Evolutionary conservation across 2,888 invertebrate species (phyloP).

Genomic region (Trachelus iudaicus): DNA sequence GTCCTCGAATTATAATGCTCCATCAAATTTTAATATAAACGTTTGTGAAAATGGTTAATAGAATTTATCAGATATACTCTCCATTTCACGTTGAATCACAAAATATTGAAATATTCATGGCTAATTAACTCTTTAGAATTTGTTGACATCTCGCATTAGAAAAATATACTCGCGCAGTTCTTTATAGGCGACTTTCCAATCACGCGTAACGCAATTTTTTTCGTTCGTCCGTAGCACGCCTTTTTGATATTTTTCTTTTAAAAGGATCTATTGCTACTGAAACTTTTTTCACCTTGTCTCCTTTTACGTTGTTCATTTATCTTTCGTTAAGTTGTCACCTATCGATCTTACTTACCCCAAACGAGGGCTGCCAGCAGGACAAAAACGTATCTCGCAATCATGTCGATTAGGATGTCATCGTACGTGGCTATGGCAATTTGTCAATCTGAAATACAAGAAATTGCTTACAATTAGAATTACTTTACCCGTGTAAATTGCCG

Average conservation of each 20-base stretch:
- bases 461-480: not conserved
- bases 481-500: not conserved
- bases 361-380: constrained; percentile 40
- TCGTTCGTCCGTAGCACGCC: not conserved
- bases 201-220: not conserved
- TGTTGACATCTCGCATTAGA: not conserved
- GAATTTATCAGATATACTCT: not conserved
- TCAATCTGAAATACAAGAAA: constrained; percentile 45
- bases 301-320: not conserved
- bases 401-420: constrained; percentile 54
- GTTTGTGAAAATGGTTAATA: not conserved
- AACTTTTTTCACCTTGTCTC: not conserved
- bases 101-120: not conserved
- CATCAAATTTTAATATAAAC: not conserved
- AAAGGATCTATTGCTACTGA: not conserved
- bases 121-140: not conserved
- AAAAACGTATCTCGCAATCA: constrained; percentile 51
- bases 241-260: not conserved
- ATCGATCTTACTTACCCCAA: constrained; percentile 46
- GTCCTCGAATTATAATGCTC: not conserved
- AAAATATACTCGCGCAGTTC: not conserved
- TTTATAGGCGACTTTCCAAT: not conserved
- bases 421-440: constrained; percentile 39
- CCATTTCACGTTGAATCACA: not conserved
- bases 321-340: not conserved